Conservation (phyloP, 2,888 invertebrate genomes). For the Agriopis marginaria region DNA sequence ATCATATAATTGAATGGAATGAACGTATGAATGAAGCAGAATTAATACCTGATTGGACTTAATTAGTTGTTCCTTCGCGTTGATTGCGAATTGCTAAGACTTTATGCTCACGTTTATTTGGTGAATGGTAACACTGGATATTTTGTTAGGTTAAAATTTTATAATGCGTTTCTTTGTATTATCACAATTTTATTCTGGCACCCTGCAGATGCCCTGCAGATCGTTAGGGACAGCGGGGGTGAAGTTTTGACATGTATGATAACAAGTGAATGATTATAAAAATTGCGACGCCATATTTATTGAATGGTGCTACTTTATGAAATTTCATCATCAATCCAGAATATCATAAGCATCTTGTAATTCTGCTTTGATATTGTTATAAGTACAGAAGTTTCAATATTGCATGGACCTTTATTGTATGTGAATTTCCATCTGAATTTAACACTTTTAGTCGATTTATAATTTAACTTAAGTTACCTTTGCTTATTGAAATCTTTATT, state of each 20-base stretch:
- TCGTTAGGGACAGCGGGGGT: neutral
- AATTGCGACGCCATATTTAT: neutral
- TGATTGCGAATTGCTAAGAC: conserved; percentile 17
- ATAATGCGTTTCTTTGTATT: no score
- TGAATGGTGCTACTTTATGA: neutral
- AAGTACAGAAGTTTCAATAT: no score
- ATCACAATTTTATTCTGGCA: no score
- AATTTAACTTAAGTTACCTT: no score
- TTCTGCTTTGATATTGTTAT: no score
- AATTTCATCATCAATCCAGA: no score
- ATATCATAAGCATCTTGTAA: no score
- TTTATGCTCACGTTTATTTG: neutral
- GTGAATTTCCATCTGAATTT: no score
- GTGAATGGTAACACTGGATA: neutral
- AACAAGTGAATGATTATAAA: neutral
- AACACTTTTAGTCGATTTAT: no score
- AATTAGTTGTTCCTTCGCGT: conserved; percentile 20
- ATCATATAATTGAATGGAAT: conserved; percentile 63
- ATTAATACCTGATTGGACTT: conserved; percentile 40
- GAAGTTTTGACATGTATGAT: neutral
- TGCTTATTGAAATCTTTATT: no score
- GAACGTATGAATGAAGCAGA: conserved; percentile 52
- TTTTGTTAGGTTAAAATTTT: neutral
- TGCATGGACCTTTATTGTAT: no score
- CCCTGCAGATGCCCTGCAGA: neutral